Evolutionary conservation across 2,797 vertebrate genomes (phyloP).

Genomic region (Hypotaenidia okinawae): DNA sequence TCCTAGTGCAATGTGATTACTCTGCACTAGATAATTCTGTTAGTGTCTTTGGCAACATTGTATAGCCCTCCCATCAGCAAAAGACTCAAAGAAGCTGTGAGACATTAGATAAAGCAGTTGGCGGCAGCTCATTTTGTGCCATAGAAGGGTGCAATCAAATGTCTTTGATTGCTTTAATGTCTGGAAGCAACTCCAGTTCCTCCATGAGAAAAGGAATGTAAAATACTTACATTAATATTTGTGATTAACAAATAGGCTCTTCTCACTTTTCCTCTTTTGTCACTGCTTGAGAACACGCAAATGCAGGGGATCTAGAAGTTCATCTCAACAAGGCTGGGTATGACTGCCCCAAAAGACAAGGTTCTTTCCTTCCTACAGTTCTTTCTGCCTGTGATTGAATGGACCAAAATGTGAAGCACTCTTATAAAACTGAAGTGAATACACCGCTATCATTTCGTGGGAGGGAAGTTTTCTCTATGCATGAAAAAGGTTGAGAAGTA

Average conservation of each 20-base stretch:
- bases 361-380: not conserved
- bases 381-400: not conserved
- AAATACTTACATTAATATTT: not conserved
- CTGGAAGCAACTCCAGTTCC: not conserved
- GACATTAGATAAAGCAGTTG: not conserved
- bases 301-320: not conserved
- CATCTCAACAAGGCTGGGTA: not conserved
- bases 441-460: rapidly evolving
- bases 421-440: rapidly evolving
- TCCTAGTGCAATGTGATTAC: not conserved
- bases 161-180: not conserved
- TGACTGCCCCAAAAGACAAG: not conserved
- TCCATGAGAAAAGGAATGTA: not conserved
- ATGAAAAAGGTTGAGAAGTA: not conserved
- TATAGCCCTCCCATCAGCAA: not conserved
- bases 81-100: not conserved
- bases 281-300: not conserved
- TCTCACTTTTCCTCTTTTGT: not conserved
- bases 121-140: not conserved
- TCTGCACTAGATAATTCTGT: not conserved
- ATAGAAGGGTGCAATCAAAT: not conserved
- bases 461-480: not conserved
- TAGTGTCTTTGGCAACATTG: not conserved
- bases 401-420: rapidly evolving
- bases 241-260: not conserved